Evolutionary conservation across 1,140 invertebrate species (phyloP), one percentile per base, ranked within the genome.

Genomic region (Lucilia cuprina): DNA sequence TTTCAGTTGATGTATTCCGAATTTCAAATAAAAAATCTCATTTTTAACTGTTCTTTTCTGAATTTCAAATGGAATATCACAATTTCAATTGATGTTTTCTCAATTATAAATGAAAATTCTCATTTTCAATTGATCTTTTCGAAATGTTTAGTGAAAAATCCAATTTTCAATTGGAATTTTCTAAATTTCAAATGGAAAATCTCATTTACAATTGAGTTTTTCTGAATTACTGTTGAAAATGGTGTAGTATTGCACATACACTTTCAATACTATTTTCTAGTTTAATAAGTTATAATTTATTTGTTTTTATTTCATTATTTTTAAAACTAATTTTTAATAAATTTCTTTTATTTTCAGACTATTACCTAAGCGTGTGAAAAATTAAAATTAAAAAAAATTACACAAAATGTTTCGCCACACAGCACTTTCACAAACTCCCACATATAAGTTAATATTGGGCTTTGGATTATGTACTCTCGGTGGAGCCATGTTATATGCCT

Each of bases 391-490:
- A 35, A 75, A 41, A 83, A 35, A 75, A 41, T 50, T 49, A 85
- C 2, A 80, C 80, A 87, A 78, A 84, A 90, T 90, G 89, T 88
- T 90, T 84, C 89, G 88, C 80, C 87, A 89, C 84, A 86, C 87
- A 50, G 85, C 86, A 19, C 87, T 90, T 21, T 77, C 84, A 50
- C 85, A 85, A 82, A 87, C 87, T 74, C 89, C 89, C 78, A 89
- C 89, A 49, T 91, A 87, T 83, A 91, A 91, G 85, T 50, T 92
- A 75, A 70, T 91, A 17, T 75, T 91, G 21, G 90, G 90, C 9
- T 86, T 91, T 86, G 92, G 85, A 84, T 87, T 87, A 82, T 91
- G 90, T 60, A 89, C 89, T 9, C 83, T 91, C 10, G 90, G 90
- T 70, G 90, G 90, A 25, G 88, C 88, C 47, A 90, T 91, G 88